Evolutionary conservation across 2,113 vertebrate species (phyloP).

Genomic region (Erythrolamprus reginae): DNA sequence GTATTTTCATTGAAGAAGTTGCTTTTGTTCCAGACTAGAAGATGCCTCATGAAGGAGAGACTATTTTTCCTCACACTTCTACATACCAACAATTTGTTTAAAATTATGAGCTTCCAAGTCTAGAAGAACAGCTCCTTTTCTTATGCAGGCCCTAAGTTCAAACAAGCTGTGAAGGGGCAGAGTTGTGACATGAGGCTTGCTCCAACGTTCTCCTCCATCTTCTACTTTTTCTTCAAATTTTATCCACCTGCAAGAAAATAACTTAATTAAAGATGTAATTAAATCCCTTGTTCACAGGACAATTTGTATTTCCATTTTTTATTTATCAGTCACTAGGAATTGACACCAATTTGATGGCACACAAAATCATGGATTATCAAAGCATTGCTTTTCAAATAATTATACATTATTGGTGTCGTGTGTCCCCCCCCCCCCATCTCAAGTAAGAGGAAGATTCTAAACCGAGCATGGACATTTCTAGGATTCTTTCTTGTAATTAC

Average conservation of each 20-base stretch:
- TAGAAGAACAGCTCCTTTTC: conserved; percentile 45
- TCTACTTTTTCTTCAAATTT: conserved; percentile 77
- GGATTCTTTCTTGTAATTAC: not conserved
- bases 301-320: not conserved
- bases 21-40: not conserved
- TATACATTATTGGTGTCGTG: not conserved
- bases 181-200: conserved; percentile 63
- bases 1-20: not conserved
- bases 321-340: not conserved
- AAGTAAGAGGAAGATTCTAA: not conserved
- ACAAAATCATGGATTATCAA: not conserved
- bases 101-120: conserved; percentile 64
- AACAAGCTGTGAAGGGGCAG: conserved; percentile 67
- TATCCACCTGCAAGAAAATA: conserved; percentile 66
- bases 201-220: conserved; percentile 68
- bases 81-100: conserved; percentile 67
- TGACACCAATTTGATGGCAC: not conserved
- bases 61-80: not conserved
- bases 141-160: conserved; percentile 57
- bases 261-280: not conserved
- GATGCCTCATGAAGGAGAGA: not conserved
- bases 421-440: not conserved
- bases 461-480: not conserved
- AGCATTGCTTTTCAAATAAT: not conserved
- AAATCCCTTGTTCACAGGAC: not conserved